Evolutionary conservation across 2,113 vertebrate species (phyloP).

Genomic region (Axis porcinus): DNA sequence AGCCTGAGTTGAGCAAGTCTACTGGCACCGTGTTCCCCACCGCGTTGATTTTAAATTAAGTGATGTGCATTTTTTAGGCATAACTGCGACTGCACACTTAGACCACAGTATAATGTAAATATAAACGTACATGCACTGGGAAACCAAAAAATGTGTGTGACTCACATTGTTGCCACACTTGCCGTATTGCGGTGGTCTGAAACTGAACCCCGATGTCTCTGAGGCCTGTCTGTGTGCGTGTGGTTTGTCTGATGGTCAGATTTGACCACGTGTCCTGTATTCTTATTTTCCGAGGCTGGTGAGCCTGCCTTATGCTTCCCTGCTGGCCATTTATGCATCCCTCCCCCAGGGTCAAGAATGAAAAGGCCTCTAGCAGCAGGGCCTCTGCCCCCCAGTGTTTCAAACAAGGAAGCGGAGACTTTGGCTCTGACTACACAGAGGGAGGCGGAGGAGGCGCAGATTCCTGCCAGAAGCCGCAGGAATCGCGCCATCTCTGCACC

Average conservation of each 20-base stretch:
- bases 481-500: accelerated
- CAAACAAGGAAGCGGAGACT: background rate
- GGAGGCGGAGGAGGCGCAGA: background rate
- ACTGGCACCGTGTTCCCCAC: background rate
- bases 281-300: background rate
- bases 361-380: background rate
- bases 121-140: background rate
- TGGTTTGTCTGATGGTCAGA: background rate
- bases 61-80: background rate
- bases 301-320: background rate
- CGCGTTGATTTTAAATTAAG: background rate
- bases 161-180: background rate
- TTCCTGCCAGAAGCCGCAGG: background rate
- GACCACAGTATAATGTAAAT: background rate
- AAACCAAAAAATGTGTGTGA: background rate
- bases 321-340: accelerated
- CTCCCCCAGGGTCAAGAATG: background rate
- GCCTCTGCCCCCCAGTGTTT: background rate
- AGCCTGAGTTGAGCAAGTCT: background rate
- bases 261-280: background rate
- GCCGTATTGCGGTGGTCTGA: background rate
- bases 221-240: background rate
- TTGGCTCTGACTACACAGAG: accelerated
- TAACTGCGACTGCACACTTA: background rate
- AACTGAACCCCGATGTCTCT: background rate